Evolutionary conservation across 2,888 invertebrate genomes (phyloP).

Genomic region (Andrena dorsata): DNA sequence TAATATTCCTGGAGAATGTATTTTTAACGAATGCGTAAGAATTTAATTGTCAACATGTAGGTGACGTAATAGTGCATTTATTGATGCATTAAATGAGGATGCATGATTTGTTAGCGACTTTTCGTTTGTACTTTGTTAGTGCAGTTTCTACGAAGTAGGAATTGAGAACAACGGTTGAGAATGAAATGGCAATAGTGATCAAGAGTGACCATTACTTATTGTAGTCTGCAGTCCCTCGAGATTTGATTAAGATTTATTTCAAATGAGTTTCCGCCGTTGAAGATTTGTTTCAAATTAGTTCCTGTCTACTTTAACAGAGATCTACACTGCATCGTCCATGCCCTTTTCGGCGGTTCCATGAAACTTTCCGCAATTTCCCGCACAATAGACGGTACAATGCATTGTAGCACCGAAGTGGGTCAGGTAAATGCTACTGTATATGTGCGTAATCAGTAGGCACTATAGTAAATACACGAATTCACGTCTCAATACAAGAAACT

Average conservation of each 20-base stretch:
- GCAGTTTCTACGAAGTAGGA: background rate
- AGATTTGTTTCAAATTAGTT: slow-evolving; percentile 71
- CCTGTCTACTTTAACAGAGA: slow-evolving; percentile 56
- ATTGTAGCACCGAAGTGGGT: slow-evolving; percentile 38
- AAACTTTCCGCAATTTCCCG: slow-evolving; percentile 52
- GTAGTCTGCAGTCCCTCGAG: background rate
- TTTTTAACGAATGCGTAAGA: background rate
- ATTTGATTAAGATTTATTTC: slow-evolving; percentile 52
- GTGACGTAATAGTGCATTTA: background rate
- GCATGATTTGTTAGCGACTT: background rate
- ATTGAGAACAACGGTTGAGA: slow-evolving; percentile 46
- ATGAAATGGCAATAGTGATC: slow-evolving; percentile 28
- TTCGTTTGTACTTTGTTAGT: background rate
- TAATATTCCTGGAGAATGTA: too few species aligned
- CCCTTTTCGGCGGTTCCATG: slow-evolving; percentile 53
- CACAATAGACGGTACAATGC: slow-evolving; percentile 47
- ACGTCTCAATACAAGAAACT: background rate
- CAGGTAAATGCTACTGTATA: slow-evolving; percentile 27
- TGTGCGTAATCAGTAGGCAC: slow-evolving; percentile 41
- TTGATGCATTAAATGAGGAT: background rate
- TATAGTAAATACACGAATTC: slow-evolving; percentile 17
- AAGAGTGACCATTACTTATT: slow-evolving; percentile 30
- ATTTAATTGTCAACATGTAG: background rate
- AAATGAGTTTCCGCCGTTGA: slow-evolving; percentile 56
- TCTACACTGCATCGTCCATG: slow-evolving; percentile 40